Percentiles rank a stretch among this genome's conserved stretches.
Evolutionary conservation across 1,140 invertebrate genomes (phyloP).

Genomic region (Trinorchestia longiramus): DNA sequence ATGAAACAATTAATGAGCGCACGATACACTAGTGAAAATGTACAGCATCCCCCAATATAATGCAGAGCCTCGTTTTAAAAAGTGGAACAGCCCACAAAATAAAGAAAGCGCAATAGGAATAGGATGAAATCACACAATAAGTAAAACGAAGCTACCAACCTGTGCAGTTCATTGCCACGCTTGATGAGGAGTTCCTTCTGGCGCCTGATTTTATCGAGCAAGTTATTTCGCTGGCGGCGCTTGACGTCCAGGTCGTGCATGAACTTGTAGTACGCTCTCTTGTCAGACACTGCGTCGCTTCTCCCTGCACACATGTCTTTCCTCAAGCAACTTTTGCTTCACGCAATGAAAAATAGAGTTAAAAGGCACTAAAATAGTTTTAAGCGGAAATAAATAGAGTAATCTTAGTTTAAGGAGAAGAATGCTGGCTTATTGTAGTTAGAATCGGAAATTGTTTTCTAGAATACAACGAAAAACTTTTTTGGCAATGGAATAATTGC

Average conservation of each 20-base stretch:
- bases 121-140: background rate
- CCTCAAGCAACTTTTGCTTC: too few relatives aligned
- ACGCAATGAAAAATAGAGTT: too few relatives aligned
- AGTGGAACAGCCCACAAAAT: background rate
- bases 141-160: background rate
- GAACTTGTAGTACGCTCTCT: background rate
- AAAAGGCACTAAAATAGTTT: too few relatives aligned
- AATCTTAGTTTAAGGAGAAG: too few relatives aligned
- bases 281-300: background rate
- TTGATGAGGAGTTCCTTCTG: conserved; percentile 32
- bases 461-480: too few relatives aligned
- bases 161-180: conserved; percentile 17
- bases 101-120: background rate
- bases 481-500: too few relatives aligned
- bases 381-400: too few relatives aligned
- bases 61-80: background rate
- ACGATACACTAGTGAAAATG: background rate
- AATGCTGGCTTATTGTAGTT: too few relatives aligned
- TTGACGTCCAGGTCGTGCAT: conserved; percentile 36
- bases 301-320: background rate
- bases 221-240: background rate
- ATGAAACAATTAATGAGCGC: background rate
- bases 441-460: too few relatives aligned
- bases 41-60: background rate
- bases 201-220: background rate